Base-by-base conservation (phyloP, 2,113 vertebrate genomes). In the Tringa solitaria region DNA sequence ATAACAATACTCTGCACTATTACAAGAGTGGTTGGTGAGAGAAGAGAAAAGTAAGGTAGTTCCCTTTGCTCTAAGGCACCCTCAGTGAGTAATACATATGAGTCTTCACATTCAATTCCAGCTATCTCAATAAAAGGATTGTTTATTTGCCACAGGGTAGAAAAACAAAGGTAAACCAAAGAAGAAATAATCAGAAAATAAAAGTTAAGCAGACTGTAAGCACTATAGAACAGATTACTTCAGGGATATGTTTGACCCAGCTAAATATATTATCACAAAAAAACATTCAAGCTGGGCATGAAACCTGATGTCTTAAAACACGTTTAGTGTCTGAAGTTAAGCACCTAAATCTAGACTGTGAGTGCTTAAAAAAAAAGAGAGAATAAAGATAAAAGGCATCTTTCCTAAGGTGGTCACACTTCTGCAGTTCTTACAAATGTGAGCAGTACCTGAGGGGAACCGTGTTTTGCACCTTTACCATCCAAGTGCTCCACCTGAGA, bases 41-140 rank as follows among this genome's bases (percentile, higher is more conserved):
- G 53, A 88, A 85, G 32, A 95, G 78, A 84, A 91, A 91, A 76
- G 61, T 53, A 33, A 96, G 89, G 63, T 94, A 94, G 70, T 75
- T 90, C 54, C 61, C 69, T 94, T 94, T 90, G 73, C 88, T 95
- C 83, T 76, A 67, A 92, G 85, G 87, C 91, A 95, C 77, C 77
- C 35, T 95, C 67, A 59, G 79, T 63, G 64, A 93, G 87, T 81
- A 87, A 94, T 72, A 84, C 60, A 73, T 84, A 79, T 1, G 69
- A 95, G 80, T 94, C 82, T 95, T 95, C 93, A 96, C 94, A 96
- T 95, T 95, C 96, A 95, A 87, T 96, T 95, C 89, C 70, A 92
- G 35, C 61, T 97, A 83, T 96, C 93, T 94, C 96, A 95, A 96
- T 96, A 96, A 97, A 94, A 93, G 65, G 61, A 95, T 85, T 89